Evolutionary conservation across 1,140 invertebrate species (phyloP), one percentile per base, ranked within the genome.

Genomic region (Aplysia californica): DNA sequence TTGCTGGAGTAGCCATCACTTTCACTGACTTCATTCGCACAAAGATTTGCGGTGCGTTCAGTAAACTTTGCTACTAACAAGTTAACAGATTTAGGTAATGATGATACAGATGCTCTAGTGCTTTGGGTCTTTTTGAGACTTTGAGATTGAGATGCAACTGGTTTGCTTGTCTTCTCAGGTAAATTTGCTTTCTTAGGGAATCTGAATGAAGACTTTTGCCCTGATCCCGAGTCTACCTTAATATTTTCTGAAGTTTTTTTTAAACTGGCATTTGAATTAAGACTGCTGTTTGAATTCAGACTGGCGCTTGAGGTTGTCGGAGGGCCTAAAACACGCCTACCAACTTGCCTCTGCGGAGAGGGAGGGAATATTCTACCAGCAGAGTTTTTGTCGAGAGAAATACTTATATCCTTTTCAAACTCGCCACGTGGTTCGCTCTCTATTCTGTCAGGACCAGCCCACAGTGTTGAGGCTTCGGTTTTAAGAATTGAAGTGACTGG

Each of bases 1-100:
- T 38, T 61, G 36, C 70, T 72, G n/a, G 56, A 72, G 56, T 35
- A 72, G 26, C 56, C 70, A n/a, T 72, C 70, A 72, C 70, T 72
- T 33, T 61, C 70, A 61, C 58, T 72, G 4, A 72, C 10, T 26
- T 72, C 70, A 33, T 2, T 41, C n/a, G 70, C 70, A 61, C 70
- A 72, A 23, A 72, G 50, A n/a, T 36, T 41, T 5, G 70, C 5
- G 1, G 70, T 61, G 31, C 58, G 55, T 35, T 70, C 68, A 4
- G 33, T 39, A 23, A 70, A 35, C 58, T 56, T 70, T 21, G n/a
- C 15, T 18, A 58, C 68, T 50, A n/a, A n/a, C 10, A 10, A 50
- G 44, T 50, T 50, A 15, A 50, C 10, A 50, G 10, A 50, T 50
- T 10, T 15, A 50, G 44, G 44, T n/a, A 50, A 15, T 10, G 44